These are phyloP conservation scores for Ctenicera cuprea DNA, from an alignment of 2,888 invertebrate genomes.

Conservation along the genomic window DNA sequence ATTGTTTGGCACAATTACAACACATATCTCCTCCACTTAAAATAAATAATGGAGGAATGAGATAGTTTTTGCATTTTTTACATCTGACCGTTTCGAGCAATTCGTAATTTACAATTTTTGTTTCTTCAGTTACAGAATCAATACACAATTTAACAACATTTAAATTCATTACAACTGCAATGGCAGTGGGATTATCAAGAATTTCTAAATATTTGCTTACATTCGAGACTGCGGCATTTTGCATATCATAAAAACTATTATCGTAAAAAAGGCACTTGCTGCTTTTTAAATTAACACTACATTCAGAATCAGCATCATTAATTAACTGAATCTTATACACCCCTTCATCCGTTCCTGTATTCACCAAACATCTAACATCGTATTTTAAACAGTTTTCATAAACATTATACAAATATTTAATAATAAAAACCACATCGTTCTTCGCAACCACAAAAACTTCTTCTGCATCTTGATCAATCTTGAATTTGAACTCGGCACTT, in stretches of 20 bases:
- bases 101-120: not conserved
- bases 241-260: no score
- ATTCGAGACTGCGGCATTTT: slow-evolving; percentile 4
- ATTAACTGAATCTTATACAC: slow-evolving; percentile 24
- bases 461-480: not conserved
- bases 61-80: slow-evolving; percentile 19
- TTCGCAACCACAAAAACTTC: slow-evolving; percentile 1
- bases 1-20: slow-evolving; percentile 14
- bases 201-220: no score
- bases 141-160: not conserved
- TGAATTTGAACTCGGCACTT: slow-evolving; percentile 3
- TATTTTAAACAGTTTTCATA: not conserved
- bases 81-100: slow-evolving; percentile 31
- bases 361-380: slow-evolving; percentile 23
- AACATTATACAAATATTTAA: slow-evolving; percentile 23
- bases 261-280: slow-evolving; percentile 23
- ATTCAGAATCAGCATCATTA: slow-evolving; percentile 28
- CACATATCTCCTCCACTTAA: slow-evolving; percentile 15
- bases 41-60: slow-evolving; percentile 30
- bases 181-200: slow-evolving; percentile 23
- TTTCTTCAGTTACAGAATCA: no score
- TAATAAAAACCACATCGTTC: slow-evolving; percentile 13
- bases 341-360: not conserved
- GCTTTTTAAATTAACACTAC: slow-evolving; percentile 29
- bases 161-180: not conserved